phyloP scores from a whole-genome alignment of 1,140 invertebrate species.

The Streblospio benedicti region DNA sequence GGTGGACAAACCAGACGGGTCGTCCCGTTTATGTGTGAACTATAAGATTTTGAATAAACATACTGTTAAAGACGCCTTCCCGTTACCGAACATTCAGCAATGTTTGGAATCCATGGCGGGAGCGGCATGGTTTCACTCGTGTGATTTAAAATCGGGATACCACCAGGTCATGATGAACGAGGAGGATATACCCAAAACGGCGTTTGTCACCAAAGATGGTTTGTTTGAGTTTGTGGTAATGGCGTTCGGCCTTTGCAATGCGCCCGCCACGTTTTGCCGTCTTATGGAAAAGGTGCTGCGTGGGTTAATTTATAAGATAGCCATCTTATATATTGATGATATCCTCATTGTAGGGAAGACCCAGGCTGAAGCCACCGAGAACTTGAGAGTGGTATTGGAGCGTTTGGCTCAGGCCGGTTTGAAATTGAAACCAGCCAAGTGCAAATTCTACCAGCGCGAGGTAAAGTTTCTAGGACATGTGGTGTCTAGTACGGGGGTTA shows the following conservation, averaged over 20 bases:
- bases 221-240: constrained; percentile 22
- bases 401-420: constrained; percentile 18
- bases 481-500: constrained; percentile 15
- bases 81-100: constrained; percentile 31
- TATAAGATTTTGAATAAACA: constrained; percentile 29
- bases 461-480: constrained; percentile 22
- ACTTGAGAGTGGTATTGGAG: constrained; percentile 20
- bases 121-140: constrained; percentile 19
- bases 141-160: constrained; percentile 29
- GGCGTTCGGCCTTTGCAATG: constrained; percentile 29
- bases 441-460: constrained; percentile 19
- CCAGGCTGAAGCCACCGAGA: constrained; percentile 15
- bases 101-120: constrained; percentile 20
- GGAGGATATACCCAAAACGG: constrained; percentile 37
- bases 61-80: constrained; percentile 21
- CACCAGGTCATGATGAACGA: constrained; percentile 43
- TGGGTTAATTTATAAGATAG: constrained; percentile 9
- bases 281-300: constrained; percentile 26
- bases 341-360: constrained; percentile 18
- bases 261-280: constrained; percentile 26
- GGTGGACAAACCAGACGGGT: no score
- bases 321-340: constrained; percentile 27
- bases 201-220: constrained; percentile 20
- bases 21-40: no score
- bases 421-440: constrained; percentile 23